These are phyloP conservation scores for Takifugu flavidus DNA, from an alignment of 2,113 vertebrate genomes.

Conservation along the genomic window DNA sequence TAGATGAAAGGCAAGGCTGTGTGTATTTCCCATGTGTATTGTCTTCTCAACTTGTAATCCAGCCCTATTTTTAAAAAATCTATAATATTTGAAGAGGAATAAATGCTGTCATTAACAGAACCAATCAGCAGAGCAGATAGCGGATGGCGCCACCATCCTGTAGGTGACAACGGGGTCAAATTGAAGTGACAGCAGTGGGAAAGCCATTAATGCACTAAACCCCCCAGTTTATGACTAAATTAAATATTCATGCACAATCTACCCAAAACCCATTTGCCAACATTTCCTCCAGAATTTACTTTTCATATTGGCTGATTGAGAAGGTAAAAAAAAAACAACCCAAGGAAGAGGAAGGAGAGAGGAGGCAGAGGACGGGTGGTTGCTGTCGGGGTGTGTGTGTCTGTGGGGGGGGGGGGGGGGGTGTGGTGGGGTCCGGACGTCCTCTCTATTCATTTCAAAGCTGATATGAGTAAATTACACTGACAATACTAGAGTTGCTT, in stretches of 20 bases:
- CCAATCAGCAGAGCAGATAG: conserved; percentile 50
- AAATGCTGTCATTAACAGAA: conserved; percentile 67
- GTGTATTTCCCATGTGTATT: too few species aligned
- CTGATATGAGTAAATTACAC: conserved; percentile 64
- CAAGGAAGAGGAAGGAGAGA: conserved; percentile 10
- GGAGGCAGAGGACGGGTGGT: neutral
- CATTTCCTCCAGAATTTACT: conserved; percentile 75
- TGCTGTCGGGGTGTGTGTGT: neutral
- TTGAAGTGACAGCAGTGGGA: conserved; percentile 49
- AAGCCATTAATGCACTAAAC: conserved; percentile 69
- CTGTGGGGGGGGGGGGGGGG: neutral
- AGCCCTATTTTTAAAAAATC: conserved; percentile 13
- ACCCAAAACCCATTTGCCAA: conserved; percentile 72
- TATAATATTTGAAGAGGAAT: conserved; percentile 45
- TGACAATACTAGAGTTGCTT: too few species aligned
- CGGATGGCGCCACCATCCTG: conserved; percentile 23
- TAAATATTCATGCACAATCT: conserved; percentile 77
- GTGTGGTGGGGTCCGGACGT: conserved; percentile 33
- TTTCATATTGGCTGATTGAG: conserved; percentile 74
- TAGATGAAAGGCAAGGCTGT: too few species aligned
- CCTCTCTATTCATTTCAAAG: conserved; percentile 73
- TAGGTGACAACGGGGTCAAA: conserved; percentile 21
- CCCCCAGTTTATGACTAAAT: conserved; percentile 69
- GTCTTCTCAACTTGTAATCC: neutral
- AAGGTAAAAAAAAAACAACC: conserved; percentile 20